A percentile compares a stretch with the other conserved stretches of the same genome.
phyloP scores from a whole-genome alignment of 2,113 vertebrate species.

The Nesoenas mayeri region DNA sequence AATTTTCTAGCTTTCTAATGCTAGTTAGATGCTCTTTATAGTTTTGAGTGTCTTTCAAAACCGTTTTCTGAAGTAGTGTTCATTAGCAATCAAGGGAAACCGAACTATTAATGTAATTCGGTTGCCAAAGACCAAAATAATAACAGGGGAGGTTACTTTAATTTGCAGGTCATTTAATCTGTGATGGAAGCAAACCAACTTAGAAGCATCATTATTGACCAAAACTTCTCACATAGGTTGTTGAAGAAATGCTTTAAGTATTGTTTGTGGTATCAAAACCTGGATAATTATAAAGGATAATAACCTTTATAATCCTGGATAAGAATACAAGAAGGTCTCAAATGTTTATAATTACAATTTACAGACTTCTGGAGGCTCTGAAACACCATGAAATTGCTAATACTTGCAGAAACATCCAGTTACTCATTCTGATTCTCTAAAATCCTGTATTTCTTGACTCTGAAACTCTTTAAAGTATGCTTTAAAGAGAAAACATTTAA shows the following conservation, averaged over 20 bases:
- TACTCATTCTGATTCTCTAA: not conserved
- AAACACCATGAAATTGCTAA: not conserved
- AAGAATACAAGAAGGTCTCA: not conserved
- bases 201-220: not conserved
- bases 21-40: not conserved
- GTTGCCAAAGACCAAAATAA: not conserved
- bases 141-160: not conserved
- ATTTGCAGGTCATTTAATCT: not conserved
- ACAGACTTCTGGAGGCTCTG: not conserved
- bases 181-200: not conserved
- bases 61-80: not conserved
- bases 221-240: not conserved
- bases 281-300: no score
- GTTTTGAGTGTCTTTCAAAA: not conserved
- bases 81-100: not conserved
- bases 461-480: not conserved
- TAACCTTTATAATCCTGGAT: not conserved
- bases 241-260: not conserved
- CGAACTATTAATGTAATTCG: not conserved
- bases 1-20: not conserved
- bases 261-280: not conserved
- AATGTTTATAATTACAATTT: not conserved
- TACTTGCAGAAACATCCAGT: not conserved
- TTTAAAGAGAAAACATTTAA: not conserved
- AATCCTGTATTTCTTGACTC: not conserved